A percentile compares a stretch with the other conserved stretches of the same genome.
Conservation (phyloP, 2,797 vertebrate genomes). For the Varecia variegata region DNA sequence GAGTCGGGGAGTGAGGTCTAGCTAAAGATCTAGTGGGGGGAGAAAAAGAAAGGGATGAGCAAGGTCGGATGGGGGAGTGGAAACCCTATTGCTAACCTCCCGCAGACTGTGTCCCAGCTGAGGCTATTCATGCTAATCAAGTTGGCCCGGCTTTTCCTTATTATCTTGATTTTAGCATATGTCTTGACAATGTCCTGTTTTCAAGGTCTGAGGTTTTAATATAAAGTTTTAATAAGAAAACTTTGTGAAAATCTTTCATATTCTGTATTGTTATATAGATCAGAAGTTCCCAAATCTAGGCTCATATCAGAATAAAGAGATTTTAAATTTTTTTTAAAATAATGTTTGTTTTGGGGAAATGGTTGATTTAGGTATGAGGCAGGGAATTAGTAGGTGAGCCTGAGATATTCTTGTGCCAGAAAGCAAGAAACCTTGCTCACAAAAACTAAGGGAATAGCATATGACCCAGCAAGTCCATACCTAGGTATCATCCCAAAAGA, state of each 20-base stretch:
- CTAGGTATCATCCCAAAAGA: neutral
- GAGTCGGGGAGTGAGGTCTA: neutral
- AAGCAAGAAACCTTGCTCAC: neutral
- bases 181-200: neutral
- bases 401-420: neutral
- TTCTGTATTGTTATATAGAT: neutral
- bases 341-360: neutral
- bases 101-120: neutral
- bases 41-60: neutral
- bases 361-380: neutral
- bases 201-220: neutral
- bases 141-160: neutral
- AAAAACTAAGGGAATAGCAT: neutral
- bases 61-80: rapidly evolving
- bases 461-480: neutral
- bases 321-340: neutral
- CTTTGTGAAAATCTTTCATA: neutral
- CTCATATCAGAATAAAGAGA: neutral
- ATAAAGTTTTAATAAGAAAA: neutral
- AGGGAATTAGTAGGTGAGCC: neutral
- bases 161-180: neutral
- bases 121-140: neutral
- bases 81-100: neutral
- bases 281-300: neutral
- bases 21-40: neutral